Base-by-base conservation (phyloP, 2,888 invertebrate genomes). In the Drosophila yooni region DNA sequence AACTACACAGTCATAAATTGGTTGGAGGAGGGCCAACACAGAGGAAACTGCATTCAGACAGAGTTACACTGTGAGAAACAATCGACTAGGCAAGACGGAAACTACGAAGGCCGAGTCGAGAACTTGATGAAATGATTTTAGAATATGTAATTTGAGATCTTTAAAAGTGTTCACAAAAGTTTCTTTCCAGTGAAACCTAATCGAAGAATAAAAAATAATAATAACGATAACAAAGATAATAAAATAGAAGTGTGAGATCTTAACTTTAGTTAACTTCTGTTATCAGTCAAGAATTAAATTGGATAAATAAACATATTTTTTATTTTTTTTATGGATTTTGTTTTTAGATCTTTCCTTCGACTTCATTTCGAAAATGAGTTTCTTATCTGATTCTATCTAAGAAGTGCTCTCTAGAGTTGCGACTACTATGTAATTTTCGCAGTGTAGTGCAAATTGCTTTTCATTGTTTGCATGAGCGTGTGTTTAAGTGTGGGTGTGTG, bases 401-500 rank as follows among this genome's bases (percentile, higher is more conserved):
- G 43, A 3, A 21, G 11, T 6, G 21, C 6, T 21, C n/a, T 3
- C 11, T 13, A 21, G 21, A 21, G 3, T 7, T 13, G 3, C 0
- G 6, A 13, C 2, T n/a, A 21, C 2, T 31, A 13, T 4, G 1
- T 46, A 15, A 33, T 54, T 38, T 29, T 27, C 0, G 0, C 7
- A 13, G 56, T 56, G 38, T 67, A 53, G 51, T 73, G 60, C 60
- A 82, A 86, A 81, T 88, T 84, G 81, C 81, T 76, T 81, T 60
- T 71, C 66, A 73, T 81, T 81, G 85, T 76, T 79, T 73, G 75
- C 50, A 15, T 25, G 27, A 11, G 13, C 2, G 43, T 43, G 29
- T 43, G 31, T 33, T 21, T 36, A n/a, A 60, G 15, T 54, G 34
- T 52, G 53, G 59, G 18, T 53, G 51, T 8, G 18, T 71, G 31